Conservation (phyloP, 1,140 invertebrate species). For the Drosophila triauraria region DNA sequence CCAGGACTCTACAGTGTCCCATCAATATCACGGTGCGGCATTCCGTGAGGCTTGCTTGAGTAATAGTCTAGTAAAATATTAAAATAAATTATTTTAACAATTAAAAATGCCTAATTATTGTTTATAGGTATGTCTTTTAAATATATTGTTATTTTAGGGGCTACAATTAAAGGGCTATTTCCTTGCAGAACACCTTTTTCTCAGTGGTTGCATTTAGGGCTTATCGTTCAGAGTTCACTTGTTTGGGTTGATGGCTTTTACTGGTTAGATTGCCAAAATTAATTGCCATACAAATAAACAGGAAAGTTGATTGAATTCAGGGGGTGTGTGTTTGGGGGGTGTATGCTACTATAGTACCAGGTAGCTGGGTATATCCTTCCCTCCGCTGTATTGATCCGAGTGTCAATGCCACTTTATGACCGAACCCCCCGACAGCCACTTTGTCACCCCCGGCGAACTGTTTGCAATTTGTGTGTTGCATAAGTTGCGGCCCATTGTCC, state of each 20-base stretch:
- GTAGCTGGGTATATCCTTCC: background rate
- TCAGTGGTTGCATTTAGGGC: slow-evolving; percentile 3
- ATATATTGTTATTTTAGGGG: too few relatives aligned
- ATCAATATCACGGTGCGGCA: too few relatives aligned
- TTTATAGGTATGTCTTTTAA: too few relatives aligned
- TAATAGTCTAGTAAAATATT: too few relatives aligned
- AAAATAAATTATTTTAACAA: too few relatives aligned
- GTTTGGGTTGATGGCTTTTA: slow-evolving; percentile 44
- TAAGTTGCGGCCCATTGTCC: slow-evolving; percentile 31
- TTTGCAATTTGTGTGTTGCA: slow-evolving; percentile 48
- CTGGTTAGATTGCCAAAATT: slow-evolving; percentile 49
- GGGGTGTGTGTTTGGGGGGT: background rate
- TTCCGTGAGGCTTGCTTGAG: too few relatives aligned
- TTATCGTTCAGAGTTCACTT: slow-evolving; percentile 28
- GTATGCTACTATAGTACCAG: background rate
- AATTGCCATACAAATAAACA: slow-evolving; percentile 45
- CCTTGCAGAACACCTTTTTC: background rate
- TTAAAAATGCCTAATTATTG: too few relatives aligned
- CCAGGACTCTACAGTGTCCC: too few relatives aligned
- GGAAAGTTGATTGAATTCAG: slow-evolving; percentile 43
- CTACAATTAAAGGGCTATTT: too few relatives aligned
- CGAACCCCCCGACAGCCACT: background rate
- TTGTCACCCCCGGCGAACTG: slow-evolving; percentile 6
- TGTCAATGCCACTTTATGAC: slow-evolving; percentile 34
- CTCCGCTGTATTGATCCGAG: slow-evolving; percentile 18